Evolutionary conservation across 2,113 vertebrate species (phyloP).

Genomic region (Barnardius zonarius): DNA sequence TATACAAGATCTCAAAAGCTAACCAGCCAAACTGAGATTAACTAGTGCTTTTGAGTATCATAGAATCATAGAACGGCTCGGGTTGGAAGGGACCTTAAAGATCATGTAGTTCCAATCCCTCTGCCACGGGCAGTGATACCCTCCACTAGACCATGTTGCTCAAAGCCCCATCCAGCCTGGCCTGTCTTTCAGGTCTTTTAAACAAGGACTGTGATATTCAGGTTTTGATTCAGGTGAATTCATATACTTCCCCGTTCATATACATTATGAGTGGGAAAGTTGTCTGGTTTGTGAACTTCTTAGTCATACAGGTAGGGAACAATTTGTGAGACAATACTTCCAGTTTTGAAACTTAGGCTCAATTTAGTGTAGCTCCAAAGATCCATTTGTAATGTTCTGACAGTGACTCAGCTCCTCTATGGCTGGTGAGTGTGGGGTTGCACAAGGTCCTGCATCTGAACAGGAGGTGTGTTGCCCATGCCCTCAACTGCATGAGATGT

Average conservation of each 20-base stretch:
- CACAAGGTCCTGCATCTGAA: not conserved
- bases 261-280: not conserved
- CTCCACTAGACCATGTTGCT: not conserved
- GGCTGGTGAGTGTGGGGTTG: not conserved
- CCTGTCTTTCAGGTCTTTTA: not conserved
- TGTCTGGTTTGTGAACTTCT: not conserved
- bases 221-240: not conserved
- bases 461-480: rapidly evolving
- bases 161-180: not conserved
- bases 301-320: not conserved
- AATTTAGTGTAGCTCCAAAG: not conserved
- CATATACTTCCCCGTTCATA: not conserved
- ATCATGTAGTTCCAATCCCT: not conserved
- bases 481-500: not conserved
- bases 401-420: not conserved
- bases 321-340: not conserved
- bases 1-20: not conserved
- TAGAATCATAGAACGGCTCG: not conserved
- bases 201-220: not conserved
- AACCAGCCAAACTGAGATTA: not conserved
- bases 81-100: not conserved
- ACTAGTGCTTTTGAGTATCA: not conserved
- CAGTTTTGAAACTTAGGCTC: not conserved
- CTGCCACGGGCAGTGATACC: not conserved
- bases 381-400: not conserved